Evolutionary conservation across 2,888 invertebrate genomes (phyloP), one percentile per base, ranked within the genome.

Genomic region (Heliconius ethilla): DNA sequence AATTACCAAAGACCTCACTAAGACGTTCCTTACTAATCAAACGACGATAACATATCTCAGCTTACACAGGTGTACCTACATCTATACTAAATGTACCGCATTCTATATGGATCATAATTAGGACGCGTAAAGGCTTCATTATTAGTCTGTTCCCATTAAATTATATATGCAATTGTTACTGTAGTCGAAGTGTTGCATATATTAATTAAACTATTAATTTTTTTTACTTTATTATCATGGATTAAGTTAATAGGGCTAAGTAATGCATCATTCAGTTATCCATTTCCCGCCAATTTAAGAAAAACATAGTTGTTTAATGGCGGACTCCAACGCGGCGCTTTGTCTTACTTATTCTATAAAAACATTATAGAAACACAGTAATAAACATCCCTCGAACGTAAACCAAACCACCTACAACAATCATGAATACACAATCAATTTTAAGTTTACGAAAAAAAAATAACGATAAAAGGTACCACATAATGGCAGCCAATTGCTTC

Each of bases 21-120:
- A 63, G 27, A 27, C 37, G 33, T 51, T 75, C 70, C 51, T 51
- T 66, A 69, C 67, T 40, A 63, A 66, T 51, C 51, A 51, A 51
- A 51, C 51, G 51, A 59, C 59, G n/a, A 59, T 59, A 59, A n/a
- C n/a, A 59, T 59, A 59, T n/a, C 10, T 59, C 22, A 51, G 18
- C 51, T 51, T 9, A 22, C 22, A 51, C 51, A 18, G 51, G 51
- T 51, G 75, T 63, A 69, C 40, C 4, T 45, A 22, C 25, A 27
- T 25, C 33, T 74, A 74, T 27, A 40, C 37, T 11, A 63, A 22
- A 73, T 40, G 7, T 63, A 40, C 27, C 70, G 75, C 70, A 76
- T 9, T 55, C 25, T 40, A 80, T 78, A 75, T 79, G 45, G 78
- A 79, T 78, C 81, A 67, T 25, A 76, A 76, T 81, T 81, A 81